A percentile compares a stretch with the other conserved stretches of the same genome.
These are phyloP conservation scores for Osmerus eperlanus DNA, from an alignment of 2,113 vertebrate species.

Conservation along the genomic window DNA sequence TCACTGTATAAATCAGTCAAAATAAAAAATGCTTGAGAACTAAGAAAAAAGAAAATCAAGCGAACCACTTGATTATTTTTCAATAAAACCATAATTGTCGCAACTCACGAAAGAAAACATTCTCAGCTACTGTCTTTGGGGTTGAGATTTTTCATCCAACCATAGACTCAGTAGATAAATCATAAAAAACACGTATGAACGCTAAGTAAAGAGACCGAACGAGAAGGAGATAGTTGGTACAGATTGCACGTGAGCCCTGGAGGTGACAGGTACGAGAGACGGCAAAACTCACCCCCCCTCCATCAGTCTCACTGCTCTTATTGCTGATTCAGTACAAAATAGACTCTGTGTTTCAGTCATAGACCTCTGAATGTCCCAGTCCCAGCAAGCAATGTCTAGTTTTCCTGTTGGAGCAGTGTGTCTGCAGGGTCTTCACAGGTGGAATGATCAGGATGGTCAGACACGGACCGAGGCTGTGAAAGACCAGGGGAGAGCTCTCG, in stretches of 20 bases:
- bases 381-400: constrained; percentile 7
- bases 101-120: constrained; percentile 30
- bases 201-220: constrained; percentile 18
- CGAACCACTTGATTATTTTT: constrained; percentile 22
- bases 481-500: background rate
- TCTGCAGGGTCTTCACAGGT: constrained; percentile 51
- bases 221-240: constrained; percentile 53
- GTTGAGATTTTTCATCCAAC: constrained; percentile 39
- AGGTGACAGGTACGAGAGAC: constrained; percentile 76
- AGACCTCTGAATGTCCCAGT: constrained; percentile 22
- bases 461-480: constrained; percentile 21
- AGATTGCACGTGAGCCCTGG: constrained; percentile 93
- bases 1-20: constrained; percentile 25
- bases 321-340: constrained; percentile 87
- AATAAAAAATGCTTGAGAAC: constrained; percentile 33
- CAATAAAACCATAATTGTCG: constrained; percentile 12
- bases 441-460: constrained; percentile 65
- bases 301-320: constrained; percentile 77
- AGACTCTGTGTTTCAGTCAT: constrained; percentile 58
- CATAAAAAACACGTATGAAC: constrained; percentile 33
- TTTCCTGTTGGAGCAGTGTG: constrained; percentile 20
- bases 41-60: constrained; percentile 32
- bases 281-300: constrained; percentile 62
- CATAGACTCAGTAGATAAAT: constrained; percentile 11
- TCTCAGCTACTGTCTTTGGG: constrained; percentile 56